Percentiles rank a stretch among this genome's conserved stretches.
These are phyloP conservation scores for Papilio glaucus DNA, from an alignment of 1,140 invertebrate species.

Conservation along the genomic window DNA sequence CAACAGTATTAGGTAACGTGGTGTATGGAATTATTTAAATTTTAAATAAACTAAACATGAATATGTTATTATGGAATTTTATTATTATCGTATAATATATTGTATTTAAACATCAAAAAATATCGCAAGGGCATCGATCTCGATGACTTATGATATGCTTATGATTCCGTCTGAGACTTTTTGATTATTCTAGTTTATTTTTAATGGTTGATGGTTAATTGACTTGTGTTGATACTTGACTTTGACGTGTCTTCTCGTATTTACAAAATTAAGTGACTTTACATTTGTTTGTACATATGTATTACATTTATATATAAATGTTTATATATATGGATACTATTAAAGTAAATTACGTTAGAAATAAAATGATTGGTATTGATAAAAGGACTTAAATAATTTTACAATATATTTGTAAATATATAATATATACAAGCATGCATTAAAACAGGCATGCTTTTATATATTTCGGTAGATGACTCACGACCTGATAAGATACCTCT, in stretches of 20 bases:
- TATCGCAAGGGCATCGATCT: background rate
- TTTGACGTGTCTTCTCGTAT: background rate
- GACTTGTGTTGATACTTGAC: background rate
- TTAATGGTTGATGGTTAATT: background rate
- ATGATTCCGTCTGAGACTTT: background rate
- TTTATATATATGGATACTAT: too few species aligned
- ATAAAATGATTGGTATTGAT: too few species aligned
- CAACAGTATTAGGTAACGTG: background rate
- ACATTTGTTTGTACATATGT: background rate
- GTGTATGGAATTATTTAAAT: background rate
- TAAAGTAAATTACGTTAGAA: too few species aligned
- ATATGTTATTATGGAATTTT: background rate
- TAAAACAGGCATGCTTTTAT: background rate
- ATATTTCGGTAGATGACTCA: background rate
- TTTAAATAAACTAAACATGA: slow-evolving; percentile 15
- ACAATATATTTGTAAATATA: background rate
- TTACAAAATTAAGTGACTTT: background rate
- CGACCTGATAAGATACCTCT: slow-evolving; percentile 22
- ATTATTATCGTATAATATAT: background rate
- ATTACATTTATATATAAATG: background rate
- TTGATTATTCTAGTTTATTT: too few species aligned
- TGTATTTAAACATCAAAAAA: too few species aligned
- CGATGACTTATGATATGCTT: background rate
- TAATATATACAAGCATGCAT: too few species aligned
- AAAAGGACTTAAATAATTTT: background rate